Conservation (phyloP, 2,797 vertebrate genomes). For the Eremophila alpestris region DNA sequence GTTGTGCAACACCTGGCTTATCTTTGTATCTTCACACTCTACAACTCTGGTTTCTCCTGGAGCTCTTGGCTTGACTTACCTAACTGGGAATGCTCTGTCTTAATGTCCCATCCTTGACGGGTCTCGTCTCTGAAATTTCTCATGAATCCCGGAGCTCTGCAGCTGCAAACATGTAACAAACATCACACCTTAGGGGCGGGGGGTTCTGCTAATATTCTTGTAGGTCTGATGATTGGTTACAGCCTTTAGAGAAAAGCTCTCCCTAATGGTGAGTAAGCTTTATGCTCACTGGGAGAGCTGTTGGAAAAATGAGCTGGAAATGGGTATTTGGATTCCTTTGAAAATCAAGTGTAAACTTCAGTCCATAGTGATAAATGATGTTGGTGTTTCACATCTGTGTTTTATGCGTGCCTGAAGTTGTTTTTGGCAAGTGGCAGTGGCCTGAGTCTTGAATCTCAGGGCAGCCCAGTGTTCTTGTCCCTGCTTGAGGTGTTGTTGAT, state of each 20-base stretch:
- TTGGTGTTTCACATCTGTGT: not conserved
- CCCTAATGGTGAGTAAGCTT: not conserved
- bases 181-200: not conserved
- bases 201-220: not conserved
- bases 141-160: not conserved
- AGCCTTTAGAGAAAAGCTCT: not conserved
- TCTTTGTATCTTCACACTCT: not conserved
- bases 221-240: not conserved
- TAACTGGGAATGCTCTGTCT: not conserved
- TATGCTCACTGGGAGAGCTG: not conserved
- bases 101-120: not conserved
- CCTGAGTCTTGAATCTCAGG: not conserved
- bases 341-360: not conserved
- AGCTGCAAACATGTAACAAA: not conserved
- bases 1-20: not conserved
- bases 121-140: not conserved
- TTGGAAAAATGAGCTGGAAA: not conserved
- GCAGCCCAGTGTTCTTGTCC: not conserved
- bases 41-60: rapidly evolving
- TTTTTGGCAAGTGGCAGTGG: not conserved
- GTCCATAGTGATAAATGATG: not conserved
- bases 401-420: not conserved
- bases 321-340: not conserved
- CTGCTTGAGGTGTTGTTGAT: not conserved
- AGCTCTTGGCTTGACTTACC: not conserved